Evolutionary conservation across 2,113 vertebrate genomes (phyloP).

Genomic region (Oceanodroma tethys): DNA sequence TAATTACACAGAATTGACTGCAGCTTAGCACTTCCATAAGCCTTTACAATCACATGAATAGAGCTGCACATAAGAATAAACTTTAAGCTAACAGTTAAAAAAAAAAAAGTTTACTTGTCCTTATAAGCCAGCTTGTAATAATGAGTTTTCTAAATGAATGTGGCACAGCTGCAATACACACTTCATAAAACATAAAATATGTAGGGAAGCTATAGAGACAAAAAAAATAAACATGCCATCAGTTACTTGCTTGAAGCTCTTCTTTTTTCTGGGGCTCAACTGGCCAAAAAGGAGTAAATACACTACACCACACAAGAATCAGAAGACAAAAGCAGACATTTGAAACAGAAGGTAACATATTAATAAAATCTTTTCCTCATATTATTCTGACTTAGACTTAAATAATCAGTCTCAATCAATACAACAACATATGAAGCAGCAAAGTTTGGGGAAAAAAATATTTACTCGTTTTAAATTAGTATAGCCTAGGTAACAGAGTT

Average conservation of each 20-base stretch:
- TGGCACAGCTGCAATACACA: constrained; percentile 71
- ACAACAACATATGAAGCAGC: background rate
- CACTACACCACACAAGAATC: constrained; percentile 79
- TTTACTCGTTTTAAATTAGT: background rate
- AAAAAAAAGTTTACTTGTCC: constrained; percentile 60
- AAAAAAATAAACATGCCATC: constrained; percentile 90
- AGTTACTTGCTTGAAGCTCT: constrained; percentile 96
- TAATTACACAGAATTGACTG: background rate
- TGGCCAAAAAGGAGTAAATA: constrained; percentile 93
- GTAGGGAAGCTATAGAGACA: constrained; percentile 75
- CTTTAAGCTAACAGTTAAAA: background rate
- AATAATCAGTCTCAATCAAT: constrained; percentile 19
- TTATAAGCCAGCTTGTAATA: constrained; percentile 61
- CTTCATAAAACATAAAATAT: constrained; percentile 74
- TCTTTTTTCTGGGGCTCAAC: constrained; percentile 95
- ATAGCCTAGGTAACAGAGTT: background rate
- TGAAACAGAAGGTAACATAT: constrained; percentile 69
- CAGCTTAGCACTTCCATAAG: constrained; percentile 13
- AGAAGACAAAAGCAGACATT: constrained; percentile 85
- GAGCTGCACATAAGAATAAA: background rate
- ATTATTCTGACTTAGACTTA: constrained; percentile 46
- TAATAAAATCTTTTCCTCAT: constrained; percentile 50
- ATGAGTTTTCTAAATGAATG: constrained; percentile 76
- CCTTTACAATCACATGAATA: constrained; percentile 28
- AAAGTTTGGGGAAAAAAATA: background rate